These are phyloP conservation scores for Netelia melanura DNA, from an alignment of 2,888 invertebrate genomes.

Conservation along the genomic window DNA sequence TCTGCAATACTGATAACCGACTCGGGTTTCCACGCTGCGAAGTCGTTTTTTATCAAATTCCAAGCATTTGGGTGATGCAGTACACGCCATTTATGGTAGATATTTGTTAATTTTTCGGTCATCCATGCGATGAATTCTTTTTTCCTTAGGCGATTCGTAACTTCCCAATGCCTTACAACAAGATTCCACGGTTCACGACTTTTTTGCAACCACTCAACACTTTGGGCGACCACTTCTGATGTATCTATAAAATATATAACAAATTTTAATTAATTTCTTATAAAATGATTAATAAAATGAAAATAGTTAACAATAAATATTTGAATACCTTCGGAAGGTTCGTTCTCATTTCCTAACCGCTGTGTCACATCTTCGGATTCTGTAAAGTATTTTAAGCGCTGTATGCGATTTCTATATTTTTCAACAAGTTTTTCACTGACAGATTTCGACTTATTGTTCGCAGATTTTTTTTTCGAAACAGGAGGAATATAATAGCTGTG, in stretches of 20 bases:
- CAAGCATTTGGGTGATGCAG: slow-evolving; percentile 33
- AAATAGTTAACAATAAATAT: slow-evolving; percentile 3
- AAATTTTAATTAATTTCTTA: background rate
- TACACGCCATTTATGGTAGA: slow-evolving; percentile 26
- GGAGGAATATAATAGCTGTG: slow-evolving; percentile 26
- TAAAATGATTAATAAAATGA: slow-evolving; percentile 11
- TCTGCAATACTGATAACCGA: background rate
- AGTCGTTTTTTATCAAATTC: slow-evolving; percentile 14
- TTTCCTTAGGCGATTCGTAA: slow-evolving; percentile 1
- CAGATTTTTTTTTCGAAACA: slow-evolving; percentile 9
- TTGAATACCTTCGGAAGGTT: background rate
- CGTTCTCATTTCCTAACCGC: background rate
- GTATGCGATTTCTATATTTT: slow-evolving; percentile 9
- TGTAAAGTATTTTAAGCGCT: background rate
- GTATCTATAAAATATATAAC: slow-evolving; percentile 11
- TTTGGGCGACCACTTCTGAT: slow-evolving; percentile 1
- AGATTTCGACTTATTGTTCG: slow-evolving; percentile 18
- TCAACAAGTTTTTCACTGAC: slow-evolving; percentile 18
- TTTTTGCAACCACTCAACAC: slow-evolving; percentile 31
- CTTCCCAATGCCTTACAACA: slow-evolving; percentile 27
- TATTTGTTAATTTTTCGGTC: background rate
- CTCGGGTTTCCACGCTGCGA: background rate
- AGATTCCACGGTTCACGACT: slow-evolving; percentile 34
- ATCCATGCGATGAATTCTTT: background rate
- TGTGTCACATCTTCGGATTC: background rate